Base-by-base conservation (phyloP, 1,140 invertebrate genomes). In the Ylistrum balloti region DNA sequence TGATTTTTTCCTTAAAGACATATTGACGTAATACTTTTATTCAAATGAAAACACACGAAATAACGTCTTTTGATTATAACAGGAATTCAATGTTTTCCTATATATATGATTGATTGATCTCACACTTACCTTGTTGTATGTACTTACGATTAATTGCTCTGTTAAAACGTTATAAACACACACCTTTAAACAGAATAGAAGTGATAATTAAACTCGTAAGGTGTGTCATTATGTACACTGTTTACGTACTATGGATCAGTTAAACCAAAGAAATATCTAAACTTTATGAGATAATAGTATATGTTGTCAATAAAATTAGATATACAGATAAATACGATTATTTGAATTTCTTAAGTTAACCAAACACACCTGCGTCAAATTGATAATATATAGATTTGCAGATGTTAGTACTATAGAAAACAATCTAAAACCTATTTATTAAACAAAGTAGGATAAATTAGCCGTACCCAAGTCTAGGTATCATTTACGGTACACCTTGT, bases 281-380 rank as follows among this genome's bases (percentile, higher is more conserved):
- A 74, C 0, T 74, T 22, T 28, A 74, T 28, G 56, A 74, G 17
- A 74, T 74, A 22, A 74, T 45, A 17, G 41, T 45, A 9, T 13
- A 45, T 74, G 28, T 74, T 74, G 56, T 74, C 56, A 74, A 74
- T 28, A 74, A 74, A 74, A 74, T 74, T 74, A 74, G 56, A 74
- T 74, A 74, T 74, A 3, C n/a, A 74, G 56, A 74, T 74, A 74
- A 74, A 74, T 74, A 74, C 56, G 0, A 28, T 28, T n/a, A 28
- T 28, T 74, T 74, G 56, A 74, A 28, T 74, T 3, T 28, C n/a
- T 74, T 22, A 22, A 74, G 56, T 74, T 74, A 28, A 74, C 56
- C n/a, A 74, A 74, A 74, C 56, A n/a, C 56, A 74, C 56, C 56
- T 74, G 56, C 11, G 56, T n/a, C 22, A 74, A 74, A 74, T 74